Conservation (phyloP, 2,888 invertebrate species). For the Epinotia ramella region DNA sequence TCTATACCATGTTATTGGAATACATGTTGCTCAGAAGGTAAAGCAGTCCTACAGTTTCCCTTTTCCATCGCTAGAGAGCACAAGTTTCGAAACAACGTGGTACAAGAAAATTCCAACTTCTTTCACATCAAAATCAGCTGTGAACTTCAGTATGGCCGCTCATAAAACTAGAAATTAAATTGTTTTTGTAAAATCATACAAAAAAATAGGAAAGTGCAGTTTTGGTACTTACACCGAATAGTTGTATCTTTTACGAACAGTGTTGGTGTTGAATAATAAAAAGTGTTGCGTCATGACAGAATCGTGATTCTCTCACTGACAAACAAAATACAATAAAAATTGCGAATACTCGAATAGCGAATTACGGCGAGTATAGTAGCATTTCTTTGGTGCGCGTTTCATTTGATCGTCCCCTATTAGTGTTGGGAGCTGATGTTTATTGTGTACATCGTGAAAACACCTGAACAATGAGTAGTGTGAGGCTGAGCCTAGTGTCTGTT, state of each 20-base stretch:
- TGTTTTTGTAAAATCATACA: conserved; percentile 74
- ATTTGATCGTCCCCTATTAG: conserved; percentile 58
- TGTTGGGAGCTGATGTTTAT: conserved; percentile 74
- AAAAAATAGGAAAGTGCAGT: conserved; percentile 78
- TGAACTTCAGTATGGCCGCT: conserved; percentile 85
- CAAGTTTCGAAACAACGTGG: conserved; percentile 78
- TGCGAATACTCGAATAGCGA: conserved; percentile 70
- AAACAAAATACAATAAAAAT: conserved; percentile 83
- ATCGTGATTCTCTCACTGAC: conserved; percentile 79
- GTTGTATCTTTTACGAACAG: conserved; percentile 64
- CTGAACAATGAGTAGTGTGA: conserved; percentile 80
- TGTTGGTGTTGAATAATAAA: conserved; percentile 78
- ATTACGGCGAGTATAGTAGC: conserved; percentile 59
- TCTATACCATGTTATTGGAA: background rate
- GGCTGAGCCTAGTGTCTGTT: conserved; percentile 80
- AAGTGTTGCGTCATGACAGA: conserved; percentile 86
- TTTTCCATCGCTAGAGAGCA: conserved; percentile 62
- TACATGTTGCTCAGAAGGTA: conserved; percentile 54
- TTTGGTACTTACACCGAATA: conserved; percentile 74
- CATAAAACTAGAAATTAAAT: conserved; percentile 76
- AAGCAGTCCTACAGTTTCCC: conserved; percentile 56
- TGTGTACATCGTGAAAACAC: conserved; percentile 61
- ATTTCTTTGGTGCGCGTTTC: conserved; percentile 68
- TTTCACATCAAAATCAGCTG: conserved; percentile 85
- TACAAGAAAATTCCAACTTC: conserved; percentile 72